Evolutionary conservation across 2,797 vertebrate genomes (phyloP).

Genomic region (Anas bahamensis): DNA sequence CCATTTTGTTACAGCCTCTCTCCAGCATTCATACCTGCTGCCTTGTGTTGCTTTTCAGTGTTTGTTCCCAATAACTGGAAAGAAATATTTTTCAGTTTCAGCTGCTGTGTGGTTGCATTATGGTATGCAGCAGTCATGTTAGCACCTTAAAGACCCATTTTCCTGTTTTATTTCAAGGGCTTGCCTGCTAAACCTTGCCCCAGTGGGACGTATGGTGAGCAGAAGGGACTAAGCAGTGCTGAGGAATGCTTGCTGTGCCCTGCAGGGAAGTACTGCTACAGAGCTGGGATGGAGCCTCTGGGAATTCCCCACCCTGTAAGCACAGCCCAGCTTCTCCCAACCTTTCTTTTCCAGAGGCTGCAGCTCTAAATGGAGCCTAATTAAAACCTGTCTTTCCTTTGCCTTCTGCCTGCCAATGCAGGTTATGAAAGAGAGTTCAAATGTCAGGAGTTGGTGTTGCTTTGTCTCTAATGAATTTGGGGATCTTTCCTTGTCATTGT

Average conservation of each 20-base stretch:
- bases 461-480: background rate
- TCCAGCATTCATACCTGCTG: background rate
- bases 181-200: conserved; percentile 86
- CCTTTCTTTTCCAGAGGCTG: background rate
- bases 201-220: conserved; percentile 86
- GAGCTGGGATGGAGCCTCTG: conserved; percentile 53
- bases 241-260: conserved; percentile 85
- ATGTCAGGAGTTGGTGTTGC: background rate
- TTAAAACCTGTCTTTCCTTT: background rate
- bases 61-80: background rate
- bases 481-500: background rate
- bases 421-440: background rate
- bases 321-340: background rate
- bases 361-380: background rate
- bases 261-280: conserved; percentile 85
- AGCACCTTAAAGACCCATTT: background rate
- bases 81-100: background rate
- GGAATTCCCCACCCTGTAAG: conserved; percentile 87
- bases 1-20: background rate
- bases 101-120: background rate
- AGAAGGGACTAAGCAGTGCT: conserved; percentile 81
- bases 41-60: background rate
- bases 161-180: conserved; percentile 63
- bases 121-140: background rate
- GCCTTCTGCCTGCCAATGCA: background rate